Percentiles rank a stretch among this genome's conserved stretches.
Evolutionary conservation across 2,888 invertebrate species (phyloP).

Genomic region (Ophioninae sp.): DNA sequence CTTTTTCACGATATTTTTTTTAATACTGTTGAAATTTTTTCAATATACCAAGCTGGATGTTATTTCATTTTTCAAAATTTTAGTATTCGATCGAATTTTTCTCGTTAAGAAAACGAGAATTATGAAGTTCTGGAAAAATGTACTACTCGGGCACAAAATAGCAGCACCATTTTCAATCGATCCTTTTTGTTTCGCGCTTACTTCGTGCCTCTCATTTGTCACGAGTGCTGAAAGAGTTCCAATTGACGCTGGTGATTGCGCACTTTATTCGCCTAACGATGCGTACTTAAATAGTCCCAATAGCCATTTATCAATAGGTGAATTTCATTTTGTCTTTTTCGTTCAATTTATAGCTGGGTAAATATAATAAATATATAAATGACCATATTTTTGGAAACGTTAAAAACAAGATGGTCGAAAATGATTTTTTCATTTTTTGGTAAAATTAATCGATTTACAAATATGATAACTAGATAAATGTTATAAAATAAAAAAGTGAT

Average conservation of each 20-base stretch:
- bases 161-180: constrained; percentile 33
- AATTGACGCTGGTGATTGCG: constrained; percentile 52
- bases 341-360: no score
- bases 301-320: constrained; percentile 53
- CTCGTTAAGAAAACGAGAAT: constrained; percentile 8
- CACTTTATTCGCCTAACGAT: constrained; percentile 46
- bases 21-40: neutral
- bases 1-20: no score
- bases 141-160: constrained; percentile 10
- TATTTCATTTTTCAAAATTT: neutral
- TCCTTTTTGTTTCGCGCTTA: constrained; percentile 28
- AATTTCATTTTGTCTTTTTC: constrained; percentile 18
- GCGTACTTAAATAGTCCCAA: constrained; percentile 43
- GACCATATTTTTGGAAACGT: no score
- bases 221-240: constrained; percentile 32
- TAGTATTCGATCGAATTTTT: neutral
- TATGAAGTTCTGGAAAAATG: constrained; percentile 9
- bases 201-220: neutral
- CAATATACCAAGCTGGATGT: neutral
- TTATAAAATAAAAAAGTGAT: no score
- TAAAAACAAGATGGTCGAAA: no score
- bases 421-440: neutral
- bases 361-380: no score
- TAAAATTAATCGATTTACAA: neutral
- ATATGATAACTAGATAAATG: neutral